A percentile compares a stretch with the other conserved stretches of the same genome.
phyloP scores from a whole-genome alignment of 2,113 vertebrate species.

The Varanus komodoensis region DNA sequence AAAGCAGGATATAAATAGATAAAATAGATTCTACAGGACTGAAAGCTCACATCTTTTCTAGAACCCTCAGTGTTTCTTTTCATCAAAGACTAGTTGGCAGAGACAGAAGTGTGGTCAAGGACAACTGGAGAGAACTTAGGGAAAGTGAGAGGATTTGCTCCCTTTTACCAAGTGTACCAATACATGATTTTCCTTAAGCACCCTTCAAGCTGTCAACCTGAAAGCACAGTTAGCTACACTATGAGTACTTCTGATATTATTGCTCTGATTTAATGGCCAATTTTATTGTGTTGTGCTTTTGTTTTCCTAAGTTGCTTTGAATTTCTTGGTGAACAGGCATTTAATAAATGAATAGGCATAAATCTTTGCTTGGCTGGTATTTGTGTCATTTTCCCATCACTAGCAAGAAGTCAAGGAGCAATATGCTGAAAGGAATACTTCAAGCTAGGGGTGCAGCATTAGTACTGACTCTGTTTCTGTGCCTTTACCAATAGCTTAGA shows the following conservation, averaged over 20 bases:
- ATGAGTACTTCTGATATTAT: not conserved
- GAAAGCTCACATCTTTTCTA: not conserved
- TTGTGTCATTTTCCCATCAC: not conserved
- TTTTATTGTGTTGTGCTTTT: not conserved
- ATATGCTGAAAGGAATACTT: not conserved
- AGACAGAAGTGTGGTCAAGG: not conserved
- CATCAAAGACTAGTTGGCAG: not conserved
- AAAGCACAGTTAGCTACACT: not conserved
- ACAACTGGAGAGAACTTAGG: not conserved
- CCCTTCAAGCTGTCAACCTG: not conserved
- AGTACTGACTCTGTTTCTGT: not conserved
- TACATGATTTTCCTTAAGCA: not conserved
- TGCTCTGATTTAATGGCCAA: not conserved
- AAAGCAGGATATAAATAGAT: too few relatives aligned
- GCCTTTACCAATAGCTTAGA: not conserved
- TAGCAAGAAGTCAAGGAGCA: not conserved
- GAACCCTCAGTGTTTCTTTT: not conserved
- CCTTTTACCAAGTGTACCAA: not conserved
- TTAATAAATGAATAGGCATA: not conserved
- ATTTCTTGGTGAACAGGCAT: not conserved
- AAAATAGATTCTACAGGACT: not conserved
- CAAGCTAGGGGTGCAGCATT: fast-evolving
- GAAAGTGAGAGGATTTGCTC: not conserved
- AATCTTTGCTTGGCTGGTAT: not conserved
- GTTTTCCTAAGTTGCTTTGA: not conserved